Conservation (phyloP, 2,113 vertebrate species). For the western clawed frog (Xenopus tropicalis) region DNA sequence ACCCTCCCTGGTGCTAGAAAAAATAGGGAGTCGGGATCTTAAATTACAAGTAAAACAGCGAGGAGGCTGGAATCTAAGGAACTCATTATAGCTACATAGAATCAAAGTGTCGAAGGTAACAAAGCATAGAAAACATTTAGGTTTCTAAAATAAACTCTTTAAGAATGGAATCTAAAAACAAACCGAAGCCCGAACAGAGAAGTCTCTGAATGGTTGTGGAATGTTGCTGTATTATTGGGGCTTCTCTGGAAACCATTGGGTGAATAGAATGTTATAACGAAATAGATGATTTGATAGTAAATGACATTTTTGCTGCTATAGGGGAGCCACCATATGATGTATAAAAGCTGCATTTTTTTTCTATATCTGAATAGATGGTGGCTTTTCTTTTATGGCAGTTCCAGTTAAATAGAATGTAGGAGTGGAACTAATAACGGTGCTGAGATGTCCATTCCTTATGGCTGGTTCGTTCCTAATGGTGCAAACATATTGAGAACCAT, state of each 20-base stretch:
- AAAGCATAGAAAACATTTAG: constrained; percentile 55
- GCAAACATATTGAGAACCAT: constrained; percentile 53
- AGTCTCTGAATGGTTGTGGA: background rate
- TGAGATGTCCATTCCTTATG: constrained; percentile 24
- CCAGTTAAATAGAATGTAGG: constrained; percentile 5
- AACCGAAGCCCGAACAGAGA: constrained; percentile 15
- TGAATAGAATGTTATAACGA: constrained; percentile 49
- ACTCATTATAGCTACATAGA: constrained; percentile 46
- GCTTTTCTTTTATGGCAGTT: background rate
- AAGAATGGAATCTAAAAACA: constrained; percentile 48
- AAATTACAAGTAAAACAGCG: constrained; percentile 48
- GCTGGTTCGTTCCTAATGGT: constrained; percentile 49
- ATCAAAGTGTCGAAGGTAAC: constrained; percentile 61
- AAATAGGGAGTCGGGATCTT: constrained; percentile 55
- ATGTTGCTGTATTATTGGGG: no score
- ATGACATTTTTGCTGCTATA: constrained; percentile 68
- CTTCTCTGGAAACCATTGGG: background rate
- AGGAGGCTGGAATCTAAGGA: constrained; percentile 53
- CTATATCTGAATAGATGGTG: constrained; percentile 50
- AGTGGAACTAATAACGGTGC: constrained; percentile 25
- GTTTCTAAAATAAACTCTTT: constrained; percentile 53
- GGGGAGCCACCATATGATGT: constrained; percentile 63
- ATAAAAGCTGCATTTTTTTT: constrained; percentile 55
- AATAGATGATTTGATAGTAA: constrained; percentile 50
- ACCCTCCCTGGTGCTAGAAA: constrained; percentile 56